These are phyloP conservation scores for Eurytoma californica DNA, from an alignment of 2,888 invertebrate genomes.

Conservation along the genomic window DNA sequence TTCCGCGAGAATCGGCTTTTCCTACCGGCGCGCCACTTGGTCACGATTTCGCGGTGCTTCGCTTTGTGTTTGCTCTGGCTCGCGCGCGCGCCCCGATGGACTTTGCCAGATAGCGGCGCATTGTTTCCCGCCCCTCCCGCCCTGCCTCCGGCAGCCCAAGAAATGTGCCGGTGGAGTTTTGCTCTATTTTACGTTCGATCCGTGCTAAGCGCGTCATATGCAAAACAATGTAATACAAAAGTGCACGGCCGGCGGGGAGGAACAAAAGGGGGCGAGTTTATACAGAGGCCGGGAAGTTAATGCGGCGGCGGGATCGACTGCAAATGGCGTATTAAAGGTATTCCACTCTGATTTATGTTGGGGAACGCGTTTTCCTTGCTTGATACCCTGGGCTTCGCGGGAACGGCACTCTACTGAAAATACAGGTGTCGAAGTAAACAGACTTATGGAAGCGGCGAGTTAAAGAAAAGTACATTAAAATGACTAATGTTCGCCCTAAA, in stretches of 20 bases:
- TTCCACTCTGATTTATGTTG: not conserved
- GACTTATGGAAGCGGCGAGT: conserved; percentile 12
- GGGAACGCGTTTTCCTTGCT: too few species aligned
- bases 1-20: conserved; percentile 41
- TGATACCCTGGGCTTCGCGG: too few species aligned
- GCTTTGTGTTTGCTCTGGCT: conserved; percentile 3
- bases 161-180: conserved; percentile 40
- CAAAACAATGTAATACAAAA: conserved; percentile 50
- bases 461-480: too few species aligned
- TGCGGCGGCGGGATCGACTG: conserved; percentile 38
- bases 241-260: conserved; percentile 32
- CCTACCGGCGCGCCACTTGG: conserved; percentile 64
- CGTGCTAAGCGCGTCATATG: conserved; percentile 42
- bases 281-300: conserved; percentile 34
- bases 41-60: conserved; percentile 67
- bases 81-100: conserved; percentile 39
- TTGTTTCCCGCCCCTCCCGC: conserved; percentile 7
- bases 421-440: conserved; percentile 16
- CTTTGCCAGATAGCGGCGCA: conserved; percentile 33
- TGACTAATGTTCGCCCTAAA: too few species aligned
- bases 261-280: conserved; percentile 15
- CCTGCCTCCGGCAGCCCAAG: not conserved
- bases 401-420: too few species aligned
- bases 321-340: conserved; percentile 39
- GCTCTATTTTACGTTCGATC: conserved; percentile 52